Evolutionary conservation across 2,797 vertebrate genomes (phyloP).

Genomic region (Cryptoblepharus egeriae): DNA sequence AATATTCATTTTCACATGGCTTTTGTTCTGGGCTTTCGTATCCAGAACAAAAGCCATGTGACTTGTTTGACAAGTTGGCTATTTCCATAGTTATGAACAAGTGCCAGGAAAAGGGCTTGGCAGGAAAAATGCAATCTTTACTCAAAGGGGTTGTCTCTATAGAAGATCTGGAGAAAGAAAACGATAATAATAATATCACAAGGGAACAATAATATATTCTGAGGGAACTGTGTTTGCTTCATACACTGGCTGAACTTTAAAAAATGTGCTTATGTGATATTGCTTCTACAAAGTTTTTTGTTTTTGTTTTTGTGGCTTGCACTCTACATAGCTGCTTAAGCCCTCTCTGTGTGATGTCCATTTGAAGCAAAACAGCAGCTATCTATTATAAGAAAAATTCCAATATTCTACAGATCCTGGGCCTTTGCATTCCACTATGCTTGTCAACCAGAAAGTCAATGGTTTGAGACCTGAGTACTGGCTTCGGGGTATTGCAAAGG

Average conservation of each 20-base stretch:
- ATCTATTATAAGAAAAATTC: background rate
- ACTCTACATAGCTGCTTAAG: background rate
- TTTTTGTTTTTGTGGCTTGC: constrained; percentile 2
- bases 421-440: background rate
- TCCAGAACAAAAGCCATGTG: too few relatives aligned
- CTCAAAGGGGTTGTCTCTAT: background rate
- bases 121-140: constrained; percentile 37
- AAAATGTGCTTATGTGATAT: background rate
- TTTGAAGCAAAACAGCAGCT: background rate
- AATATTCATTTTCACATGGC: too few relatives aligned
- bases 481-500: too few relatives aligned
- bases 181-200: too few relatives aligned
- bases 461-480: too few relatives aligned
- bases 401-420: background rate
- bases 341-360: background rate
- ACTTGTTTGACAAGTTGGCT: background rate
- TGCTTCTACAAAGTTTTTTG: background rate
- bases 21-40: background rate
- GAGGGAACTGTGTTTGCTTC: background rate
- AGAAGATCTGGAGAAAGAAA: background rate
- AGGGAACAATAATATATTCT: constrained; percentile 10
- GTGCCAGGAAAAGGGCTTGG: background rate
- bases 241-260: background rate
- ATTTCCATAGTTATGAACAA: constrained; percentile 7
- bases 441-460: too few relatives aligned